These are phyloP conservation scores for Phymastichus coffea DNA, from an alignment of 1,140 invertebrate genomes.

Conservation along the genomic window DNA sequence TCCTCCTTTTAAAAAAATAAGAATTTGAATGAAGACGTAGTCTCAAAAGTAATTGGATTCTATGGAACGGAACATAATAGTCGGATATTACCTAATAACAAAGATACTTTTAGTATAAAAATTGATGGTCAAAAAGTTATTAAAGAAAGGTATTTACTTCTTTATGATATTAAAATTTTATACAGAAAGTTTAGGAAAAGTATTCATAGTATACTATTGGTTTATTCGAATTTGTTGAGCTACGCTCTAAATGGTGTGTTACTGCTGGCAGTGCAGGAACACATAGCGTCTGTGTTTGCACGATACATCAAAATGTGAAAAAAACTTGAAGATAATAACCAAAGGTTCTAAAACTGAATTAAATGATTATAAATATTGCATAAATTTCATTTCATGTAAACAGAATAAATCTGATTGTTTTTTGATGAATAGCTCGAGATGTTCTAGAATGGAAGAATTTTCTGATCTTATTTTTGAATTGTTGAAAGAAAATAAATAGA, in stretches of 20 bases:
- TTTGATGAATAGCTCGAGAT: no score
- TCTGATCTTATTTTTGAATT: no score
- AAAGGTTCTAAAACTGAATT: constrained; percentile 8
- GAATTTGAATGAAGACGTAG: no score
- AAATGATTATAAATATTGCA: constrained; percentile 7
- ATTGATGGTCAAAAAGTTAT: background rate
- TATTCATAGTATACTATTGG: background rate
- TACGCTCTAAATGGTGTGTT: constrained; percentile 29
- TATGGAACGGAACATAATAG: no score
- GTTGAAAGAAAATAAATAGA: no score
- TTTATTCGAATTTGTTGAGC: constrained; percentile 22
- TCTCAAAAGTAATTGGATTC: no score
- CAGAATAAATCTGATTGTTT: no score
- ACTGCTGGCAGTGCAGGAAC: constrained; percentile 24
- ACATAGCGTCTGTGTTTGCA: constrained; percentile 27
- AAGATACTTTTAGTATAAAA: background rate
- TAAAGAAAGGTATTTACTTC: background rate
- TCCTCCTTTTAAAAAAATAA: no score
- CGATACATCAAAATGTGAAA: constrained; percentile 31
- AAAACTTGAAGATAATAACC: constrained; percentile 11
- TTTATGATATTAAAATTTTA: background rate
- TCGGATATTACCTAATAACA: no score
- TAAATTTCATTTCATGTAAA: constrained; percentile 21
- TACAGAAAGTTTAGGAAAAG: background rate
- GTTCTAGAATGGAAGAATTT: no score